phyloP scores from a whole-genome alignment of 1,140 invertebrate genomes.

The Protaetia brevitarsis region DNA sequence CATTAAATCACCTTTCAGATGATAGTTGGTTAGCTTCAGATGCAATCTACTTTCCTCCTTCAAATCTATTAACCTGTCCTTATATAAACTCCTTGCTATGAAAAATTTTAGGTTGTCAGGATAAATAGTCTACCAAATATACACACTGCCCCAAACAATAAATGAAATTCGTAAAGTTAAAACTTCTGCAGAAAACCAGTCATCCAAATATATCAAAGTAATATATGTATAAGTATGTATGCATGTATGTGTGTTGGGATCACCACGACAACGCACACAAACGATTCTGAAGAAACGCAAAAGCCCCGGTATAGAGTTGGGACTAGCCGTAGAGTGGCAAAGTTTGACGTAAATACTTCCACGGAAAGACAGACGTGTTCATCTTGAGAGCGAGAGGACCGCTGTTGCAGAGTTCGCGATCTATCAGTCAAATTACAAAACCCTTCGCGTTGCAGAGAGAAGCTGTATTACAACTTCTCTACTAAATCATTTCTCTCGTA shows the following conservation, averaged over 20 bases:
- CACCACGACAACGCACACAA: neutral
- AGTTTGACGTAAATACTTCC: neutral
- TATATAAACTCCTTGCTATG: too few species aligned
- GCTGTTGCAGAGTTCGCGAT: neutral
- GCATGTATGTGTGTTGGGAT: neutral
- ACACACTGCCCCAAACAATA: neutral
- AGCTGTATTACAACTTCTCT: neutral
- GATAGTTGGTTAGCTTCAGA: too few species aligned
- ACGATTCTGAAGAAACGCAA: neutral
- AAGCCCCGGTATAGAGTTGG: neutral
- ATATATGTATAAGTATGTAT: too few species aligned
- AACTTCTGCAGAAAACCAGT: neutral
- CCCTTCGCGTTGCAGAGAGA: neutral
- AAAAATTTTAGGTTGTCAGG: too few species aligned
- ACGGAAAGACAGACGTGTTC: neutral
- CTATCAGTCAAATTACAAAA: neutral
- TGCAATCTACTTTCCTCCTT: too few species aligned
- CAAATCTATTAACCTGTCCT: too few species aligned
- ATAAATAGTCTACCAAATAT: too few species aligned
- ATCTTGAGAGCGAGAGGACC: neutral
- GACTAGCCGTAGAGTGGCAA: neutral
- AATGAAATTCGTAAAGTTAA: neutral
- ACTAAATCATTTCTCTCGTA: neutral
- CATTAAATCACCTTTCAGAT: too few species aligned
- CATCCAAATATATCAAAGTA: neutral